A percentile compares a stretch with the other conserved stretches of the same genome.
Conservation (phyloP, 2,113 vertebrate genomes). For the Columba livia region DNA sequence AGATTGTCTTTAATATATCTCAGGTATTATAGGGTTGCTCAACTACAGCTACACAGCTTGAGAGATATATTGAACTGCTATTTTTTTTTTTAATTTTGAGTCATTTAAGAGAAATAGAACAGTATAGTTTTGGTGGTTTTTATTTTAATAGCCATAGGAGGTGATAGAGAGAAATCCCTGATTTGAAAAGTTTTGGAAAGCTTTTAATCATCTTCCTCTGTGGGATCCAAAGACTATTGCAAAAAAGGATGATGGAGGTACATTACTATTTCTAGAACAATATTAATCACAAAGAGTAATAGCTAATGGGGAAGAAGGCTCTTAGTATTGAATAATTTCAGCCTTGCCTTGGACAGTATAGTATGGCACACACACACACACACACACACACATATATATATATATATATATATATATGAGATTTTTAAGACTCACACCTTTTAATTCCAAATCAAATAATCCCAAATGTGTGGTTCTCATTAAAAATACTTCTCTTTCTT, state of each 20-base stretch:
- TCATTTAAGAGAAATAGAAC: not conserved
- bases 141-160: not conserved
- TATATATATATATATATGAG: not conserved
- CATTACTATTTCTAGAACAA: not conserved
- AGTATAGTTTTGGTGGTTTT: accelerated
- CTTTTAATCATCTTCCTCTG: not conserved
- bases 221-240: not conserved
- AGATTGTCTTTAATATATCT: not conserved
- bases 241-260: not conserved
- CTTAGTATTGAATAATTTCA: not conserved
- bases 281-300: not conserved
- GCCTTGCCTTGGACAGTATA: not conserved
- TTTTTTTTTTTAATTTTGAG: not conserved
- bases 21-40: not conserved
- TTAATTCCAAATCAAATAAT: not conserved
- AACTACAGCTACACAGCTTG: not conserved
- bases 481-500: not conserved
- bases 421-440: not conserved
- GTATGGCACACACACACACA: too few species aligned
- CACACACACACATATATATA: too few species aligned
- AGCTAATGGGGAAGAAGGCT: not conserved
- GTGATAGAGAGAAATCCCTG: not conserved
- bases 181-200: not conserved
- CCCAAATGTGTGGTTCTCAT: not conserved
- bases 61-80: not conserved